These are phyloP conservation scores for Fistularia commersonii DNA, from an alignment of 2,797 vertebrate species.

Conservation along the genomic window DNA sequence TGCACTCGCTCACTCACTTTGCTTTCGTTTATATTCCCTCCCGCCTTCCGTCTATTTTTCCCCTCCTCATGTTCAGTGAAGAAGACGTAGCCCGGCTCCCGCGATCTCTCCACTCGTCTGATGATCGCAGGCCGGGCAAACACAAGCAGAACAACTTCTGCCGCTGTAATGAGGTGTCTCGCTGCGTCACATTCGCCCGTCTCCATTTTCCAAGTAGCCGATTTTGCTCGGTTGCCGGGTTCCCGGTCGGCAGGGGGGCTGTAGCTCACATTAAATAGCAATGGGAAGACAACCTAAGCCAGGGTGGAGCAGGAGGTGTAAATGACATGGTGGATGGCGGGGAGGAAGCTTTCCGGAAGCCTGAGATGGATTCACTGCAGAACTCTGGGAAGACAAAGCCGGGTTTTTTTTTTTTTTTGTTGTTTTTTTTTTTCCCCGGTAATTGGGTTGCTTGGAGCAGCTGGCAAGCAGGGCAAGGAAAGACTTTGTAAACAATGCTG, in stretches of 20 bases:
- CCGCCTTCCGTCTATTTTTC: slow-evolving; percentile 6
- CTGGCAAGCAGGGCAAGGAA: slow-evolving; percentile 57
- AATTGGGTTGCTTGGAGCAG: slow-evolving; percentile 66
- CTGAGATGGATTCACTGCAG: slow-evolving; percentile 59
- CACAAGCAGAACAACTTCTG: slow-evolving; percentile 50
- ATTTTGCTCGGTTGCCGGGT: slow-evolving; percentile 47
- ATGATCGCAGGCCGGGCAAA: slow-evolving; percentile 60
- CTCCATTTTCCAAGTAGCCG: slow-evolving; percentile 50
- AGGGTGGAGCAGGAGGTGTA: slow-evolving; percentile 58
- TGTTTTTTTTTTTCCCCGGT: slow-evolving; percentile 18
- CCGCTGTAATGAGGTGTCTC: slow-evolving; percentile 67
- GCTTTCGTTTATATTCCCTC: slow-evolving; percentile 3
- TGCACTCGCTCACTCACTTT: slow-evolving; percentile 30
- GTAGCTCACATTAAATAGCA: slow-evolving; percentile 53
- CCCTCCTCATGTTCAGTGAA: slow-evolving; percentile 28
- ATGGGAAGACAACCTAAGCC: slow-evolving; percentile 58
- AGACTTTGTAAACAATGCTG: slow-evolving; percentile 60
- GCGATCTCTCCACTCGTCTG: slow-evolving; percentile 39
- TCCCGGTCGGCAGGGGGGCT: slow-evolving; percentile 52
- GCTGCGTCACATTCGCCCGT: slow-evolving; percentile 53
- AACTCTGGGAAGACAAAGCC: slow-evolving; percentile 62
- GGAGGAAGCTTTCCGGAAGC: slow-evolving; percentile 63
- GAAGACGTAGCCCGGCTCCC: slow-evolving; percentile 34
- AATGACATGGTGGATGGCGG: slow-evolving; percentile 65
- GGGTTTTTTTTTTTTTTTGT: slow-evolving; percentile 40